A percentile compares a stretch with the other conserved stretches of the same genome.
Conservation (phyloP, 2,113 vertebrate genomes). For the Atractosteus spatula region DNA sequence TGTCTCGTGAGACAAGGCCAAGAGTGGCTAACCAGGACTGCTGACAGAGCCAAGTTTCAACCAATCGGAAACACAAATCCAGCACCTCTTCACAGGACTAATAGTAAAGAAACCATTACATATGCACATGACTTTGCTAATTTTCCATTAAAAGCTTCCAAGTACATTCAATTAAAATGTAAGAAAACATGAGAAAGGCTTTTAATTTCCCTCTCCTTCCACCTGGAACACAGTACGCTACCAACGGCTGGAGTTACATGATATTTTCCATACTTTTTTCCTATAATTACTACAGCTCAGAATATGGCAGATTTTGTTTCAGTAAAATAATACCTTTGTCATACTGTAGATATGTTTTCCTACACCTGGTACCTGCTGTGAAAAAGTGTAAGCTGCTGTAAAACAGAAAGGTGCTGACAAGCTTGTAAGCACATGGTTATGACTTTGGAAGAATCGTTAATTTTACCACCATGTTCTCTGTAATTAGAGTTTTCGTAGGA, state of each 20-base stretch:
- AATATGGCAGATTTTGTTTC: neutral
- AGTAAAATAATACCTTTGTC: no score
- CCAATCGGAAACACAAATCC: no score
- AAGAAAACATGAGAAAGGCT: neutral
- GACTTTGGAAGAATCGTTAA: neutral
- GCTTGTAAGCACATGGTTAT: neutral
- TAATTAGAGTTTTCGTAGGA: neutral
- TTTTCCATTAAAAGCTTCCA: conserved; percentile 8
- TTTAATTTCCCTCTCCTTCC: neutral
- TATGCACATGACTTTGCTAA: neutral
- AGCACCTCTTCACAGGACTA: neutral
- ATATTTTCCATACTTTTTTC: neutral
- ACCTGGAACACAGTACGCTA: neutral
- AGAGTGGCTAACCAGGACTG: no score
- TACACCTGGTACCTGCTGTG: neutral
- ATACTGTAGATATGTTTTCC: neutral
- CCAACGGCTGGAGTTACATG: neutral
- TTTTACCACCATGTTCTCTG: neutral
- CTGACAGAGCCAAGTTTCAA: no score
- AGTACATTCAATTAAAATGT: conserved; percentile 1
- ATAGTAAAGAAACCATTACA: conserved; percentile 3
- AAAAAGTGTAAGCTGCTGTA: neutral
- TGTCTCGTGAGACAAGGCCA: neutral
- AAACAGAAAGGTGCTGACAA: neutral
- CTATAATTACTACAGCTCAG: neutral